Percentiles rank a stretch among this genome's conserved stretches.
Evolutionary conservation across 2,888 invertebrate genomes (phyloP).

Genomic region (Caradrina clavipalpis): DNA sequence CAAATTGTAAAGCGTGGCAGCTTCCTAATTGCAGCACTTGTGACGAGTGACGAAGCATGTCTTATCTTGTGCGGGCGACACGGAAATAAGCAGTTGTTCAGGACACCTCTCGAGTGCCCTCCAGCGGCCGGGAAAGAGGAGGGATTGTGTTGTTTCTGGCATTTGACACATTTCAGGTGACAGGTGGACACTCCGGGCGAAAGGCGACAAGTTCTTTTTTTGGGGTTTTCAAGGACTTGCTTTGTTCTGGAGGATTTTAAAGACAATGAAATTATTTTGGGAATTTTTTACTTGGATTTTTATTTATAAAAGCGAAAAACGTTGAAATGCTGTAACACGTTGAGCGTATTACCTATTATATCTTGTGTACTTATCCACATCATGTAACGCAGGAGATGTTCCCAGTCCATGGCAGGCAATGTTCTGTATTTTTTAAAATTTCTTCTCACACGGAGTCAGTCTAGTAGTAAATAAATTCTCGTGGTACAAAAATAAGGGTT

Average conservation of each 20-base stretch:
- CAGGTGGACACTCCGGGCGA: conserved; percentile 31
- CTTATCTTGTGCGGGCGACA: conserved; percentile 33
- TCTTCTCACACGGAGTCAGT: too few species aligned
- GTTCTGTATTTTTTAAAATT: too few species aligned
- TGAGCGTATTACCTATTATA: too few species aligned
- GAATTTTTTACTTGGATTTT: background rate
- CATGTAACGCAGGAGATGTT: too few species aligned
- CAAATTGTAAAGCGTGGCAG: conserved; percentile 16
- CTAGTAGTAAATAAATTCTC: background rate
- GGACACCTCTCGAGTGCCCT: conserved; percentile 22
- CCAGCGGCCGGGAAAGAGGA: background rate
- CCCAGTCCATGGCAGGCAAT: too few species aligned
- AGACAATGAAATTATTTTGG: background rate
- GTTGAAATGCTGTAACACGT: too few species aligned
- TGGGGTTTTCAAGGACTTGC: background rate
- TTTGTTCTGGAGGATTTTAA: background rate
- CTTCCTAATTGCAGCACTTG: conserved; percentile 49
- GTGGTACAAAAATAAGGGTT: background rate
- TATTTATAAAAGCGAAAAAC: too few species aligned
- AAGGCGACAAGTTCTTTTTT: conserved; percentile 7
- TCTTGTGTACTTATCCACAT: too few species aligned
- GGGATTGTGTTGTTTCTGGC: conserved; percentile 37
- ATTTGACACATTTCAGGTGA: conserved; percentile 33
- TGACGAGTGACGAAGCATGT: conserved; percentile 43
- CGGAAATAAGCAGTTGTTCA: conserved; percentile 41